These are phyloP conservation scores for Hemibagrus wyckioides DNA, from an alignment of 2,113 vertebrate genomes.

Conservation along the genomic window DNA sequence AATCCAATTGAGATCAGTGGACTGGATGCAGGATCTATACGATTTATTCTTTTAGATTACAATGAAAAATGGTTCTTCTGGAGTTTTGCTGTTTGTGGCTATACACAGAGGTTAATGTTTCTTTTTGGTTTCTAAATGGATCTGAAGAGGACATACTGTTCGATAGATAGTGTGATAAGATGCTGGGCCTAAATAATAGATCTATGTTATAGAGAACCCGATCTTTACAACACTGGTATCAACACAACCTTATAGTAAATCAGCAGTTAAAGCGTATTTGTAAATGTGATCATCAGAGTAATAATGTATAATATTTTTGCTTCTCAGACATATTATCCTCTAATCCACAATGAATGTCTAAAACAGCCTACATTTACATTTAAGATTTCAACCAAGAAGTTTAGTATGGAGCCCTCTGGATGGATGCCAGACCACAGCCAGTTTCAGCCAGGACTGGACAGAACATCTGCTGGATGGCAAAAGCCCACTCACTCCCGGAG, in stretches of 20 bases:
- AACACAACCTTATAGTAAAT: background rate
- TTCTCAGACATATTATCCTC: constrained; percentile 30
- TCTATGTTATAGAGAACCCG: background rate
- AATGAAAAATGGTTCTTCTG: background rate
- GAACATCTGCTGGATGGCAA: constrained; percentile 56
- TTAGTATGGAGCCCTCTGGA: constrained; percentile 62
- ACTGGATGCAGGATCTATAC: background rate
- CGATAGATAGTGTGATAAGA: background rate
- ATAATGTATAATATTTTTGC: background rate
- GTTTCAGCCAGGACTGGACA: constrained; percentile 69
- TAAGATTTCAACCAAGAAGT: constrained; percentile 17
- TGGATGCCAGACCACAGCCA: constrained; percentile 26
- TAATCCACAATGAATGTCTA: constrained; percentile 42
- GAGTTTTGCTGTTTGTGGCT: background rate
- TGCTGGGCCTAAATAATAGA: background rate
- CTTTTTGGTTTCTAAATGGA: background rate
- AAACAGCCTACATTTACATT: constrained; percentile 21
- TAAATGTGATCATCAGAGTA: background rate
- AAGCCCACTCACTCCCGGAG: constrained; percentile 68
- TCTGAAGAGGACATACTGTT: background rate
- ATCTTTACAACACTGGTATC: background rate
- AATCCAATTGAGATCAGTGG: background rate
- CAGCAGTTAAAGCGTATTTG: background rate
- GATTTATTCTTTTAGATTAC: background rate
- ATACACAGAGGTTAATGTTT: background rate